Base-by-base conservation (phyloP, 2,888 invertebrate genomes). In the Ophioninae sp. region DNA sequence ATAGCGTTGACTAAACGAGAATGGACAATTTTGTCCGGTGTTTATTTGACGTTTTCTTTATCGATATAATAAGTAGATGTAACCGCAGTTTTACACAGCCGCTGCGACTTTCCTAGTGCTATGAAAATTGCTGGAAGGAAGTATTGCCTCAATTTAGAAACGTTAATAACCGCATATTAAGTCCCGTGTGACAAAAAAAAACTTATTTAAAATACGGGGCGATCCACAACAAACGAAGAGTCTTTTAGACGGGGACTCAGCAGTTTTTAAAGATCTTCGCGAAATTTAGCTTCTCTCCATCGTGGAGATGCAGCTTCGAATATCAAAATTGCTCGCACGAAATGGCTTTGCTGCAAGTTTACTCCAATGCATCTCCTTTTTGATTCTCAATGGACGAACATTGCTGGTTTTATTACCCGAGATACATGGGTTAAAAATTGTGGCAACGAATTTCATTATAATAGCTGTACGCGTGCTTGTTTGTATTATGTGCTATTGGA, bases 1-100 rank as follows among this genome's bases (percentile, higher is more conserved):
- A 80, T 77, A 80, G 73, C 69, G 51, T 80, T 64, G 68, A 69
- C 65, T 65, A 81, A 78, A 78, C 74, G 63, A 67, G 67, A 81
- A 79, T 75, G 61, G 65, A 51, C 77, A 69, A 78, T 51, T 22
- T 20, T 9, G 59, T 61, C 61, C 65, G 69, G 73, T 77, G 73
- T 81, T 79, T 79, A 78, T 72, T 83, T 83, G 65, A 74, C 23
- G 81, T 81, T 81, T 78, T 61, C 69, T 61, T 75, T 75, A 79
- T 64, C 56, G 56, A 72, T 65, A 72, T 56, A 51, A 51, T 51
- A 75, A 81, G 65, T 84, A 84, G 81, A 75, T 81, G 63, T 84
- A 72, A 79, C 76, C 17, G 51, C 79, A 75, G 22, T 64, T 51
- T 75, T 30, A 69, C 51, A 68, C 64, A 67, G 82, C 69, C 75